These are phyloP conservation scores for Xylocampa areola DNA, from an alignment of 2,888 invertebrate genomes.

Conservation along the genomic window DNA sequence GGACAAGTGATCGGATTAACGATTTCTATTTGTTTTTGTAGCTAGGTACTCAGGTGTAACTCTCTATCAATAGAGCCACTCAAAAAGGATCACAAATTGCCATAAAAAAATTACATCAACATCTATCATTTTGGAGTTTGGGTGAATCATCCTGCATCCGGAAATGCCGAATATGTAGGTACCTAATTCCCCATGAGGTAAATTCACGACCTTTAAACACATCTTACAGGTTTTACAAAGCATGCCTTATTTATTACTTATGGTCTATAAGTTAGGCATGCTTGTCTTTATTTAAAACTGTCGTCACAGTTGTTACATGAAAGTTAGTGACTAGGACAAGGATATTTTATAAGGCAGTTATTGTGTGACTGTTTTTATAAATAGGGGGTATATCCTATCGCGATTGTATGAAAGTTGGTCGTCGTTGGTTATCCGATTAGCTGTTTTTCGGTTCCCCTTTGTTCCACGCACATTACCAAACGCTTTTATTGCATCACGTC, in stretches of 20 bases:
- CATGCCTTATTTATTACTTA: too few relatives aligned
- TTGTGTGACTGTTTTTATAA: too few relatives aligned
- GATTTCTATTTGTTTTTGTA: not conserved
- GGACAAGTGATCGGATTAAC: not conserved
- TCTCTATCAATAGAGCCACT: conserved; percentile 24
- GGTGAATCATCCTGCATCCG: conserved; percentile 30
- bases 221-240: conserved; percentile 1
- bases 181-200: not conserved
- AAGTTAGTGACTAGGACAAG: too few relatives aligned
- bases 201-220: not conserved
- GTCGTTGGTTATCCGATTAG: conserved; percentile 44
- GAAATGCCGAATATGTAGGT: conserved; percentile 33
- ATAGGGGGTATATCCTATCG: conserved; percentile 13
- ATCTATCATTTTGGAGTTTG: conserved; percentile 9
- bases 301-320: too few relatives aligned
- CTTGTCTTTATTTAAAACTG: too few relatives aligned
- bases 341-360: too few relatives aligned
- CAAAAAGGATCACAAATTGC: conserved; percentile 18
- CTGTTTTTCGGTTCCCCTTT: conserved; percentile 59
- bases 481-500: conserved; percentile 58
- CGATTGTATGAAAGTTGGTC: conserved; percentile 40
- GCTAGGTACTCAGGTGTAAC: conserved; percentile 1
- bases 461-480: conserved; percentile 55
- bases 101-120: conserved; percentile 13
- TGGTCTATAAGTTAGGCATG: too few relatives aligned